Conservation (phyloP, 1,140 invertebrate genomes). For the Microplitis demolitor region DNA sequence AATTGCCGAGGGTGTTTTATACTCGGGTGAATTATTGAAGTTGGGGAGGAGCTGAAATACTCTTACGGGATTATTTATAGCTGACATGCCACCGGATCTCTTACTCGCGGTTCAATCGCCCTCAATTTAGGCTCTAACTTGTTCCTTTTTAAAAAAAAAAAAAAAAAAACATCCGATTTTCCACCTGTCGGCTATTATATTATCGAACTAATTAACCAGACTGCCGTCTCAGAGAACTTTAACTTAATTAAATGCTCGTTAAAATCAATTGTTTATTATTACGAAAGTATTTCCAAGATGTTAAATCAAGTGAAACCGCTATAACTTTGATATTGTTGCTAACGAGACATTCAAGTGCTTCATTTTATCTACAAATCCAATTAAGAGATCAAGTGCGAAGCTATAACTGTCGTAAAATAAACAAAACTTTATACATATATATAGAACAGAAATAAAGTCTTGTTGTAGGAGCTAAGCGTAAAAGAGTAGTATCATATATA, state of each 20-base stretch:
- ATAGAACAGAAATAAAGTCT: background rate
- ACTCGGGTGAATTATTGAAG: background rate
- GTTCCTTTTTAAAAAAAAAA: no score
- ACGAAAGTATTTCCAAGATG: background rate
- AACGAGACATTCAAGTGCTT: conserved; percentile 22
- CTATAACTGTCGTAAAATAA: background rate
- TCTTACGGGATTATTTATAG: conserved; percentile 29
- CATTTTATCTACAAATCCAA: conserved; percentile 22
- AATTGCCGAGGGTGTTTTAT: no score
- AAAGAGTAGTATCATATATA: no score
- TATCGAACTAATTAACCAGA: background rate
- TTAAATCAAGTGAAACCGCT: background rate
- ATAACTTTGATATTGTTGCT: conserved; percentile 14
- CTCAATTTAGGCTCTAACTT: background rate
- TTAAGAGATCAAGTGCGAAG: conserved; percentile 14
- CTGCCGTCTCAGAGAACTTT: no score
- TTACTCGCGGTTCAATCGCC: background rate
- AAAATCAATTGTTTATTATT: no score
- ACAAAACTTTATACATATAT: background rate
- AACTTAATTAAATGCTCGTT: no score
- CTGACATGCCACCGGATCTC: conserved; percentile 1
- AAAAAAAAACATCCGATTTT: no score
- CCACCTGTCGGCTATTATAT: background rate
- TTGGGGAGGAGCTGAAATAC: conserved; percentile 9
- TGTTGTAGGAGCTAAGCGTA: background rate